Base-by-base conservation (phyloP, 2,888 invertebrate species). In the Drosophila formosana region DNA sequence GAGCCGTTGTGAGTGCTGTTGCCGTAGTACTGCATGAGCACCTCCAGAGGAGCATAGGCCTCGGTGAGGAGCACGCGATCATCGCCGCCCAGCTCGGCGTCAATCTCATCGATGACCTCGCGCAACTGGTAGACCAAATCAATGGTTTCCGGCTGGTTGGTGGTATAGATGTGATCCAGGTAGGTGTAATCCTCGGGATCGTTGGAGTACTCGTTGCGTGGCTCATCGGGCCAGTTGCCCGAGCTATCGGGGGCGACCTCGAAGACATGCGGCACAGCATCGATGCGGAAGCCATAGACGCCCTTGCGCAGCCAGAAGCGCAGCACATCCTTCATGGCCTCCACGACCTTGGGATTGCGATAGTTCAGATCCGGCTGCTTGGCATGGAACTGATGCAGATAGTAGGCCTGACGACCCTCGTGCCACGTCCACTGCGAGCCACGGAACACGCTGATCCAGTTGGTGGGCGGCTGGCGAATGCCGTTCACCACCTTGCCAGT, bases 261-360 rank as follows among this genome's bases (percentile, higher is more conserved):
- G 30, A 83, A 92, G 1, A 89, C 66, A 64, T 90, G 88, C 0
- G 95, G 94, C 3, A 95, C 92, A 0, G 95, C 95, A 80, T 95
- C 95, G 0, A 96, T 92, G 53, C 96, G 94, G 90, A 97, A 96
- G 0, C 97, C 97, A 77, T 96, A 96, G 1, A 97, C 95, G 1
- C 97, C 98, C 82, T 95, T 94, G 39, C 95, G 94, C 41, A 97
- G 90, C 97, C 97, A 97, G 90, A 95, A 96, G 67, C 93, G 94
- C 8, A 98, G 91, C 0, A 95, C 95, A 9, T 94, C 92, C 78
- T 93, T 93, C 93, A 95, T 94, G 56, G 93, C 93, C 3, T 90
- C 84, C 1, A 92, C 90, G 1, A 96, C 90, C 1, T 79, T 79
- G 0, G 92, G 89, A 84, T 94, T 94, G 6, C 94, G 93, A 78